Conservation (phyloP, 2,888 invertebrate species). For the Panzeria rudis region DNA sequence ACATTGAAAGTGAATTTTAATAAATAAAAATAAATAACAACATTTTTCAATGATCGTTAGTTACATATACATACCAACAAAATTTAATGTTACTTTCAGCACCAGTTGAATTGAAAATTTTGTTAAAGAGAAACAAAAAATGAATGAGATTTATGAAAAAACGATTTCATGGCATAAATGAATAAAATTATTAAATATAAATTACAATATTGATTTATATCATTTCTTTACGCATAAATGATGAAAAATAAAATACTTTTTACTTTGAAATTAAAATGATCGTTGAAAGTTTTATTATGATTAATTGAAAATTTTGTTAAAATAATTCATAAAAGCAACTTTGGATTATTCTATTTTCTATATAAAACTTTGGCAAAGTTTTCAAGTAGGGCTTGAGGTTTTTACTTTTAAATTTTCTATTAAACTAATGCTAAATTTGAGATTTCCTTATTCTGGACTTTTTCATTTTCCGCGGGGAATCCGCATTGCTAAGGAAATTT, state of each 20-base stretch:
- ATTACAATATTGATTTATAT: conserved; percentile 66
- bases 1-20: conserved; percentile 65
- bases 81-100: conserved; percentile 54
- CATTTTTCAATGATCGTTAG: conserved; percentile 48
- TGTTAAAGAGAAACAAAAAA: conserved; percentile 13
- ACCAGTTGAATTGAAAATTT: conserved; percentile 37
- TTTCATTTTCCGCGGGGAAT: too few species aligned
- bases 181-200: conserved; percentile 49
- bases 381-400: not conserved
- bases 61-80: not conserved
- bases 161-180: conserved; percentile 58
- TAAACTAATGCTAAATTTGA: too few species aligned
- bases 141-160: conserved; percentile 26
- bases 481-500: too few species aligned
- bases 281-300: conserved; percentile 65
- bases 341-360: not conserved
- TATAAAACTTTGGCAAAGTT: not conserved
- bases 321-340: not conserved
- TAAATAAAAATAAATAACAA: conserved; percentile 24
- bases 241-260: conserved; percentile 33
- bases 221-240: conserved; percentile 65
- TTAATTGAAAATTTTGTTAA: conserved; percentile 15
- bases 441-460: too few species aligned
- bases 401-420: not conserved
- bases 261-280: conserved; percentile 16